Evolutionary conservation across 1,140 invertebrate species (phyloP).

Genomic region (Psix sp.): DNA sequence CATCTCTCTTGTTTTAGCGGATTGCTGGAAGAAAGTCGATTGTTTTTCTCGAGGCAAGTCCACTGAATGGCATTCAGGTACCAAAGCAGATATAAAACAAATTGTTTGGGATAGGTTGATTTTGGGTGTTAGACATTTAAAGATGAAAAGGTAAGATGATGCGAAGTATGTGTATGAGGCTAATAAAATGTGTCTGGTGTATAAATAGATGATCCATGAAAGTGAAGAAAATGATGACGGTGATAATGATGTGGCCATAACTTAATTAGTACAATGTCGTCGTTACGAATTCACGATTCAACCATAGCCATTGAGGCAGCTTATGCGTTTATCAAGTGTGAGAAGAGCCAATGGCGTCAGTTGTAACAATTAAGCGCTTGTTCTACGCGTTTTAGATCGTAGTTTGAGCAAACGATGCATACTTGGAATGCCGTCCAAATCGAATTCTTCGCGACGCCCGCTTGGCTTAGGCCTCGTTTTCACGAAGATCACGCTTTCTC

Average conservation of each 20-base stretch:
- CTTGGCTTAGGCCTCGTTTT: too few species aligned
- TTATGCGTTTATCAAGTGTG: slow-evolving; percentile 32
- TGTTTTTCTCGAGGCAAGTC: slow-evolving; percentile 33
- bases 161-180: slow-evolving; percentile 9
- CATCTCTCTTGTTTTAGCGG: too few species aligned
- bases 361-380: slow-evolving; percentile 19
- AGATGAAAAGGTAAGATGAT: slow-evolving; percentile 13
- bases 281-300: slow-evolving; percentile 74
- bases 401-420: slow-evolving; percentile 52
- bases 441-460: too few species aligned
- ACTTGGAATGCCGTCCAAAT: slow-evolving; percentile 33
- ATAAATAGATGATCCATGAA: slow-evolving; percentile 37
- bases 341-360: slow-evolving; percentile 58
- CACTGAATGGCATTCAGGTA: slow-evolving; percentile 71
- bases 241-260: slow-evolving; percentile 39
- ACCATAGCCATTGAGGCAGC: slow-evolving; percentile 65
- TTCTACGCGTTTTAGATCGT: slow-evolving; percentile 32
- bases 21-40: too few species aligned
- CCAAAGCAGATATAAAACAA: slow-evolving; percentile 60
- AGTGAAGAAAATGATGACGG: slow-evolving; percentile 25
- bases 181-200: slow-evolving; percentile 24
- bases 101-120: slow-evolving; percentile 28
- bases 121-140: slow-evolving; percentile 10
- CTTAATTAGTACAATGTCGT: slow-evolving; percentile 55
- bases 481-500: too few species aligned